phyloP scores from a whole-genome alignment of 2,888 invertebrate genomes.

The Villa cingulata region DNA sequence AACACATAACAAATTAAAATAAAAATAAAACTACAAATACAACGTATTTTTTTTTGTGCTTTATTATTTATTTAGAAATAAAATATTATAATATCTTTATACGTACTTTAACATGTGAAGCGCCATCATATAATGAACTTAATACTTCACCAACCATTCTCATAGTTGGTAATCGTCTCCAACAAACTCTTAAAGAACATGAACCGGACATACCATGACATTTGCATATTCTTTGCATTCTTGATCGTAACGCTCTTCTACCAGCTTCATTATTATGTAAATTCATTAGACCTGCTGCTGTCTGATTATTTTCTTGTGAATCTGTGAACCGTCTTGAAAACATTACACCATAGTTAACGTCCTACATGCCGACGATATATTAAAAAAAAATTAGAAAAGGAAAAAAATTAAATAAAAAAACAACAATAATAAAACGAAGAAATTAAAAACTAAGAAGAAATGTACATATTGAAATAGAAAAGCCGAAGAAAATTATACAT shows the following conservation, averaged over 20 bases:
- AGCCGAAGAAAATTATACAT: too few relatives aligned
- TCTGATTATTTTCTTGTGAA: slow-evolving; percentile 57
- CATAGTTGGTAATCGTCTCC: slow-evolving; percentile 70
- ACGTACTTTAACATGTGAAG: slow-evolving; percentile 59
- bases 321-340: slow-evolving; percentile 81
- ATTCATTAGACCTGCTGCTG: slow-evolving; percentile 71
- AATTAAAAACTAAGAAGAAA: too few relatives aligned
- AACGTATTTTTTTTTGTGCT: too few relatives aligned
- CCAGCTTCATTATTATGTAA: slow-evolving; percentile 89
- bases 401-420: not conserved
- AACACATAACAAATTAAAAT: too few relatives aligned
- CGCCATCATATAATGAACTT: slow-evolving; percentile 71
- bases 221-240: slow-evolving; percentile 81
- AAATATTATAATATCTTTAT: not conserved
- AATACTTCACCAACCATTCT: slow-evolving; percentile 63
- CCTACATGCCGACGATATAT: slow-evolving; percentile 42
- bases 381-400: not conserved
- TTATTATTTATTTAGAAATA: not conserved
- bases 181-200: slow-evolving; percentile 80
- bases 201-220: slow-evolving; percentile 91
- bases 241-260: slow-evolving; percentile 58
- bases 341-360: slow-evolving; percentile 69
- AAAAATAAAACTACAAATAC: too few relatives aligned
- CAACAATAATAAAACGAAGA: not conserved
- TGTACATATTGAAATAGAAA: too few relatives aligned